These are phyloP conservation scores for Zophobas morio DNA, from an alignment of 1,140 invertebrate species.

Conservation along the genomic window DNA sequence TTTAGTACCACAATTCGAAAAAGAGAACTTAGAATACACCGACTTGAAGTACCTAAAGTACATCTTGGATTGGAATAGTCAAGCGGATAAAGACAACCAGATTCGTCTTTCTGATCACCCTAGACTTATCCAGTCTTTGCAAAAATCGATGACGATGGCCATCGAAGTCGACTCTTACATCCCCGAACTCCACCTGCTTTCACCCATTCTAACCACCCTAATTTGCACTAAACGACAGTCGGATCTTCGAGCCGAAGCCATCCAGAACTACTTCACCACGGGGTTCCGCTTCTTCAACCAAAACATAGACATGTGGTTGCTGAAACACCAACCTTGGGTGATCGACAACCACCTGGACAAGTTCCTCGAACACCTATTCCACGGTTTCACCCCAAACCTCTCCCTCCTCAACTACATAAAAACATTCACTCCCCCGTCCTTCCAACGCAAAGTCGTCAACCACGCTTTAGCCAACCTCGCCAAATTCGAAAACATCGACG, in stretches of 20 bases:
- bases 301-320: not conserved
- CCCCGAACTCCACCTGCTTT: not conserved
- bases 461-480: too few species aligned
- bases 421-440: not conserved
- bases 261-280: conserved; percentile 13
- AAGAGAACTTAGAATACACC: not conserved
- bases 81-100: conserved; percentile 11
- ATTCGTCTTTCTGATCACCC: conserved; percentile 8
- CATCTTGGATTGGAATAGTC: conserved; percentile 39
- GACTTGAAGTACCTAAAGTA: not conserved
- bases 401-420: not conserved
- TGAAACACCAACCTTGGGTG: not conserved
- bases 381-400: not conserved
- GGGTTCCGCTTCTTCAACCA: not conserved
- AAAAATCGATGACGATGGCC: not conserved
- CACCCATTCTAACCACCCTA: not conserved
- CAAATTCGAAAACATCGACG: not conserved
- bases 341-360: not conserved
- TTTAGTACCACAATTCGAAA: not conserved
- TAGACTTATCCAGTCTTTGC: not conserved
- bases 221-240: conserved; percentile 36
- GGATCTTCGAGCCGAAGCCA: conserved; percentile 5
- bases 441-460: not conserved
- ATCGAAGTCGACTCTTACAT: not conserved
- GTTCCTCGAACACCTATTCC: not conserved